Evolutionary conservation across 1,140 invertebrate genomes (phyloP), one percentile per base, ranked within the genome.

Genomic region (Augochlora pura): DNA sequence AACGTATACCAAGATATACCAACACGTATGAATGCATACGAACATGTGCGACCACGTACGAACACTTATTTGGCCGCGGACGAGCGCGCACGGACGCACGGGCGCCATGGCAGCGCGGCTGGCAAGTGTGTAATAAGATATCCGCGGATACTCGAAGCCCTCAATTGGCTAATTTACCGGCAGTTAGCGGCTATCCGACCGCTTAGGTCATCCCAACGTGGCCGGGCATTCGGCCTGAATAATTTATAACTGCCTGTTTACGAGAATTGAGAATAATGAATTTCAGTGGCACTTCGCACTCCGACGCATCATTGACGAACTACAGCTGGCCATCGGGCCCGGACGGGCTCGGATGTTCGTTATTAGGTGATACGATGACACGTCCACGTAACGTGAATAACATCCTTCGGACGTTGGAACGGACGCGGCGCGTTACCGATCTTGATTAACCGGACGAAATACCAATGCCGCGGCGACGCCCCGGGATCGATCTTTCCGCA

Each of bases 191-290:
- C 91, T 93, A 91, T 92, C 87, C 91, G 88, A 92, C 77, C 91
- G 91, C 91, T 92, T 93, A 93, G 92, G 90, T 93, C 92, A 93
- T 93, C 88, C 86, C 88, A 92, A 91, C 89, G 87, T 91, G 85
- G 88, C 88, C 84, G 88, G 87, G 86, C 87, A 87, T 91, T 93
- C 92, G 91, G 91, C 91, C 92, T 93, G 92, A 93, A 93, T 93
- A 93, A 93, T 93, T 93, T 93, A 93, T 92, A 93, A 92, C 91
- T 89, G 91, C 91, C 92, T 93, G 92, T 93, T 93, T 93, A 93
- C 92, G 91, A 93, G 92, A 93, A 93, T 93, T 93, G 91, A 92
- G 89, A 93, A 93, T 93, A 91, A 93, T 92, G 91, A 93, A 93
- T 92, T 91, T 91, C 89, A 91, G 87, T 90, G 85, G 82, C 88